These are phyloP conservation scores for Proteles cristata DNA, from an alignment of 2,113 vertebrate species.

Conservation along the genomic window DNA sequence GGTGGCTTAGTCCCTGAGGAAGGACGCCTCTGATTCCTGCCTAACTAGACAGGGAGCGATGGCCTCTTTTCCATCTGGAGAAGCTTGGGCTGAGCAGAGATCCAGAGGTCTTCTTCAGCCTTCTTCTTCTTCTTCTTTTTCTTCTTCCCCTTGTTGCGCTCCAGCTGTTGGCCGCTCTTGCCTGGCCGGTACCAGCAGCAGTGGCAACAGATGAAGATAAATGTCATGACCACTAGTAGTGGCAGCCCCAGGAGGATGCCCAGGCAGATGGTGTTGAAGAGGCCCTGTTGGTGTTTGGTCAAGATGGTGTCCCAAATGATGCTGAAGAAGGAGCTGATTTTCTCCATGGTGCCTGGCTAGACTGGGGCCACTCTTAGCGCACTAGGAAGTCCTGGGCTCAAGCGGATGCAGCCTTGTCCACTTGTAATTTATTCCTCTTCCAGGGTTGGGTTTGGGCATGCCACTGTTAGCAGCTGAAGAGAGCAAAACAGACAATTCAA, in stretches of 20 bases:
- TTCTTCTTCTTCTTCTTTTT: conserved; percentile 85
- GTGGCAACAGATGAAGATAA: conserved; percentile 93
- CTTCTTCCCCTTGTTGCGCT: conserved; percentile 90
- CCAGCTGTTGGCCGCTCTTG: background rate
- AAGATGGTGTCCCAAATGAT: conserved; percentile 88
- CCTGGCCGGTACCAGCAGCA: conserved; percentile 89
- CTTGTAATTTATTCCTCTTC: background rate
- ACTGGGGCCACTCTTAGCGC: background rate
- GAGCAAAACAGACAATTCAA: conserved; percentile 13
- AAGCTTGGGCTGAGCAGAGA: conserved; percentile 93
- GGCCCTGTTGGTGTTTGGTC: conserved; percentile 91
- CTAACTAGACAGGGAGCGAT: conserved; percentile 84
- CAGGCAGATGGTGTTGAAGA: conserved; percentile 94
- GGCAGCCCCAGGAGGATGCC: conserved; percentile 91
- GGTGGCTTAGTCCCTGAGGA: background rate
- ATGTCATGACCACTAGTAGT: conserved; percentile 86
- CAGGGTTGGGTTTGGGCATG: conserved; percentile 8
- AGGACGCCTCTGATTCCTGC: background rate
- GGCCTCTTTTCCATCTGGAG: conserved; percentile 91
- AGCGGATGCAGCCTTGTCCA: background rate
- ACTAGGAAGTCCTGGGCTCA: background rate
- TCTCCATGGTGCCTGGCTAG: conserved; percentile 80
- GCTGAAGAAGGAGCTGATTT: conserved; percentile 89
- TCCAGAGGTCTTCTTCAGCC: conserved; percentile 95
- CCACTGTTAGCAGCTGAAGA: conserved; percentile 54